A percentile compares a stretch with the other conserved stretches of the same genome.
These are phyloP conservation scores for Drosophila nannoptera DNA, from an alignment of 1,140 invertebrate genomes.

Conservation along the genomic window DNA sequence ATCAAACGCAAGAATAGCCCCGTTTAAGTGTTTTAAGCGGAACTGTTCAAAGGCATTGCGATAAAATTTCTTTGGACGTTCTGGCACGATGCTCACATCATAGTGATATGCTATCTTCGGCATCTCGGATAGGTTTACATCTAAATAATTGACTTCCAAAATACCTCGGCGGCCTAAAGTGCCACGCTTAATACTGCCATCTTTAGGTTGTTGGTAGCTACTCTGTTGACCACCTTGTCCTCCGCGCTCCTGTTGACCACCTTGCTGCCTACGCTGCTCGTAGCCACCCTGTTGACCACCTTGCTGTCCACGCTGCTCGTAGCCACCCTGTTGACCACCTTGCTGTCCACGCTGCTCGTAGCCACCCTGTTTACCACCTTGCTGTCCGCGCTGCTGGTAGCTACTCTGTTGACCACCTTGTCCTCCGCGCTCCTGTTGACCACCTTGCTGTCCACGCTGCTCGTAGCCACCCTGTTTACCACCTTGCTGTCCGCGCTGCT, in stretches of 20 bases:
- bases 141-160: constrained; percentile 82
- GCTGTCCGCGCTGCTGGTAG: constrained; percentile 22
- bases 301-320: constrained; percentile 23
- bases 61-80: constrained; percentile 80
- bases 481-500: constrained; percentile 4
- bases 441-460: constrained; percentile 1
- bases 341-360: constrained; percentile 16
- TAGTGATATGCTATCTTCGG: constrained; percentile 80
- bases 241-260: constrained; percentile 11
- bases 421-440: constrained; percentile 11
- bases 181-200: constrained; percentile 68
- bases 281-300: neutral
- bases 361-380: constrained; percentile 25
- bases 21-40: constrained; percentile 51
- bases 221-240: constrained; percentile 5
- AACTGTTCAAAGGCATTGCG: constrained; percentile 70
- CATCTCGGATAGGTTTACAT: constrained; percentile 79
- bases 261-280: constrained; percentile 14
- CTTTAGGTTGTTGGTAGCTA: constrained; percentile 7
- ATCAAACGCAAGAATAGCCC: constrained; percentile 84
- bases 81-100: constrained; percentile 80
- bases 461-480: constrained; percentile 12
- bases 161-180: constrained; percentile 78
- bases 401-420: constrained; percentile 3
- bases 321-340: constrained; percentile 8